Base-by-base conservation (phyloP, 1,140 invertebrate species). In the Coelopa frigida region DNA sequence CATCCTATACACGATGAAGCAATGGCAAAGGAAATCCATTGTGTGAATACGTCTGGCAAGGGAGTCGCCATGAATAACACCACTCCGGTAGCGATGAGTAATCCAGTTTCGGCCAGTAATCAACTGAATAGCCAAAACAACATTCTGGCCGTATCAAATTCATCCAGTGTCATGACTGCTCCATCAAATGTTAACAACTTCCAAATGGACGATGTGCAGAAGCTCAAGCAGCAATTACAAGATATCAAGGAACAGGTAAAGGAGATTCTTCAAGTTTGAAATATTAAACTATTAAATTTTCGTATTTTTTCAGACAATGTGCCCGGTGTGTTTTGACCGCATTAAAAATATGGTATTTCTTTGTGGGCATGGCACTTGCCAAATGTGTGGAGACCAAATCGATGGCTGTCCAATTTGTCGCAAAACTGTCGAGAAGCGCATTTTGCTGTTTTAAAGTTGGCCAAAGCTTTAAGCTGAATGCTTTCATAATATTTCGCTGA, bases 271-370 rank as follows among this genome's bases (percentile, higher is more conserved):
- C 5, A 21, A 2, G 4, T 12, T 40, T 42, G 23, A 21, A 2
- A 8, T 39, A 14, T 18, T 5, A n/a, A 3, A n/a, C 6, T 20
- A 39, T 22, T 14, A 5, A 17, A 21, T 42, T 15, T 29, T 27
- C 15, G 8, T 42, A 6, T 38, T 5, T 29, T 35, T 38, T 5
- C 77, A 96, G 90, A 97, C 94, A 2, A 94, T 94, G 84, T 98
- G 94, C 63, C 94, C 94, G 4, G 92, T 98, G 36, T 98, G 94
- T 72, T 78, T 98, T 75, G 94, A 98, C 74, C 82, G 93, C 18
- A 75, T 96, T 57, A 96, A 95, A 73, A 98, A 98, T 71, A 96
- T 98, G 91, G 94, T 97, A 54, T 98, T 97, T 73, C 77, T 97
- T 4, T 98, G 94, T 72, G 94, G 94, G 7, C 94, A 98, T 72